Evolutionary conservation across 2,113 vertebrate genomes (phyloP), one percentile per base, ranked within the genome.

Genomic region (Nothoprocta pentlandii): DNA sequence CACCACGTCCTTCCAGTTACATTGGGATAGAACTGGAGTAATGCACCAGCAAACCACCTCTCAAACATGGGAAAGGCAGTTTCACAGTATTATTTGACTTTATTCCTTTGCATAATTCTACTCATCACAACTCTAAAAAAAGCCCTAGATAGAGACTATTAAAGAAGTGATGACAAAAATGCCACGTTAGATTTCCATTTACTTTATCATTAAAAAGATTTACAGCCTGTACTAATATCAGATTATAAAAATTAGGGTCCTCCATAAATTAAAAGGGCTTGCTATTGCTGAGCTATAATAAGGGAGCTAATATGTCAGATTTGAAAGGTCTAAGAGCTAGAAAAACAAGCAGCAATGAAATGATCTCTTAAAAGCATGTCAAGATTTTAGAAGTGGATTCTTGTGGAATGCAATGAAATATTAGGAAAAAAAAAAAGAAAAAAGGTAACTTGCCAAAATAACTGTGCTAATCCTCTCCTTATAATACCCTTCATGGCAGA

Each of bases 161-260:
- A 95, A 97, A 94, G 89, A 95, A 90, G 79, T 85, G 90, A 95
- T 96, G 89, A 95, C 91, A 94, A 97, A 94, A 96, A 96, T 51
- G 91, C 66, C 93, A 80, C 68, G 76, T 82, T 92, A 94, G 88
- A 90, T 66, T 95, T 94, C 94, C 93, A 93, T 96, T 97, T 94
- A 80, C 95, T 96, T 96, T 95, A 95, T 92, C 92, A 93, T 95
- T 92, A 94, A 94, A 95, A 96, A 87, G 97, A 96, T 97, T 96
- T 97, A 94, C 85, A 93, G 75, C 95, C 84, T 78, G 88, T 80
- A 93, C 93, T 76, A 71, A 93, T 90, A 94, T 80, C 92, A 92
- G 92, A 93, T 95, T 94, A 96, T 95, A 95, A 95, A 96, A 97
- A 97, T 97, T 91, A 89, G 74, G 66, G 56, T 66, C 69, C 70